Conservation (phyloP, 1,140 invertebrate species). For the Pachyrhynchus sulphureomaculatus region DNA sequence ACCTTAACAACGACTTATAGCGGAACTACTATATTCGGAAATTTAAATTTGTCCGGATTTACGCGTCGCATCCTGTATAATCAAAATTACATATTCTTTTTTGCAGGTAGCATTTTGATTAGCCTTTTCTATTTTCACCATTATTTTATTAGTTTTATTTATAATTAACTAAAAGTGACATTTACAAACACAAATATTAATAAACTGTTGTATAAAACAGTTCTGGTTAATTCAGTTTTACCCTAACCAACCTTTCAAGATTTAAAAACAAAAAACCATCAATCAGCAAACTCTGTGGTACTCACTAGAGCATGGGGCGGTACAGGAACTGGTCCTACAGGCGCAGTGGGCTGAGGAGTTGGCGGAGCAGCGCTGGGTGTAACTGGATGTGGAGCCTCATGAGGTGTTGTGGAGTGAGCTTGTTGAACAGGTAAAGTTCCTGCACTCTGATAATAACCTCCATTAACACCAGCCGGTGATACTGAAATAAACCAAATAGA, state of each 20-base stretch:
- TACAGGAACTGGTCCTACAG: constrained; percentile 48
- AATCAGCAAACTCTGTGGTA: constrained; percentile 23
- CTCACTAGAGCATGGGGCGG: constrained; percentile 50
- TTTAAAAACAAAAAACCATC: constrained; percentile 15
- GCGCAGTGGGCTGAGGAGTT: constrained; percentile 52
- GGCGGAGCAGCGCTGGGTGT: constrained; percentile 54
- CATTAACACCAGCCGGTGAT: constrained; percentile 66
- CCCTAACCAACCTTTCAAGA: background rate
- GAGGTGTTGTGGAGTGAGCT: constrained; percentile 74
- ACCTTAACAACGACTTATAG: no score
- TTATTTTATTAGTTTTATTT: no score
- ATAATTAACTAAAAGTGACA: no score
- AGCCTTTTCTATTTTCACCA: no score
- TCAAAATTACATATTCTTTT: no score
- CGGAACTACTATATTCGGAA: no score
- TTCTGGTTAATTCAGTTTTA: no score
- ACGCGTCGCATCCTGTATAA: no score
- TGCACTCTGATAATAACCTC: constrained; percentile 69
- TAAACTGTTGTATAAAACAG: background rate
- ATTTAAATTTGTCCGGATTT: no score
- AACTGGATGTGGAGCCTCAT: constrained; percentile 65
- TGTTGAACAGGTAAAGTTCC: constrained; percentile 70
- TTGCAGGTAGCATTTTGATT: no score
- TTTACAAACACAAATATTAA: no score
- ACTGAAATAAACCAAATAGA: no score